These are phyloP conservation scores for Syndactyla subalaris DNA, from an alignment of 2,797 vertebrate genomes.

Conservation along the genomic window DNA sequence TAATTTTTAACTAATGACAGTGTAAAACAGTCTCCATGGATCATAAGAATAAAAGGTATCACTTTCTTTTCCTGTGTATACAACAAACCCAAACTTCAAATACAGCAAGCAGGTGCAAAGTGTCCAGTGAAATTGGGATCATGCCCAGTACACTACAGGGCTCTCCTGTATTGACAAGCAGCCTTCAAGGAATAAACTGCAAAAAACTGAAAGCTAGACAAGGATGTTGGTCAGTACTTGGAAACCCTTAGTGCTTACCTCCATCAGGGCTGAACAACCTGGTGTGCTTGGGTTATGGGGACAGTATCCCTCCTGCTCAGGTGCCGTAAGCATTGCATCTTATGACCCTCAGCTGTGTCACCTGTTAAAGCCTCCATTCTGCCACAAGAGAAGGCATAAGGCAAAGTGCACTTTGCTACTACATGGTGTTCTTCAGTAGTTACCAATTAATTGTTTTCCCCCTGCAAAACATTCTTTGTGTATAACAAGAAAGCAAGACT, in stretches of 20 bases:
- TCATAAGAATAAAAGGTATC: background rate
- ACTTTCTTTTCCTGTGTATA: background rate
- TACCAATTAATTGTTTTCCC: background rate
- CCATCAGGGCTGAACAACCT: background rate
- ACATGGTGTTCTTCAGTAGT: background rate
- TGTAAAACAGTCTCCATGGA: background rate
- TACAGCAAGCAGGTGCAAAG: background rate
- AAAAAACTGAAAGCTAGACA: background rate
- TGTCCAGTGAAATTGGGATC: background rate
- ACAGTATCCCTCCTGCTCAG: background rate
- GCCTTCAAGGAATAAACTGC: background rate
- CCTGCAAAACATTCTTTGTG: rapidly evolving
- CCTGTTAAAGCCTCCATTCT: background rate
- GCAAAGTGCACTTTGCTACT: background rate
- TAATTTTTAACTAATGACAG: background rate
- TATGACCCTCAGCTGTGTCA: background rate
- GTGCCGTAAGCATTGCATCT: rapidly evolving
- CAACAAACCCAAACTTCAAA: background rate
- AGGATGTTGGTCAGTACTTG: background rate
- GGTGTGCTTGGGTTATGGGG: rapidly evolving
- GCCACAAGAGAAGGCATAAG: background rate
- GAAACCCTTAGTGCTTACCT: background rate
- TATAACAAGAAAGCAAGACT: background rate
- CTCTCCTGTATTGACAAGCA: background rate
- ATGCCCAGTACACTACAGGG: background rate